These are phyloP conservation scores for Notothenia rossii DNA, from an alignment of 2,113 vertebrate species.

Conservation along the genomic window DNA sequence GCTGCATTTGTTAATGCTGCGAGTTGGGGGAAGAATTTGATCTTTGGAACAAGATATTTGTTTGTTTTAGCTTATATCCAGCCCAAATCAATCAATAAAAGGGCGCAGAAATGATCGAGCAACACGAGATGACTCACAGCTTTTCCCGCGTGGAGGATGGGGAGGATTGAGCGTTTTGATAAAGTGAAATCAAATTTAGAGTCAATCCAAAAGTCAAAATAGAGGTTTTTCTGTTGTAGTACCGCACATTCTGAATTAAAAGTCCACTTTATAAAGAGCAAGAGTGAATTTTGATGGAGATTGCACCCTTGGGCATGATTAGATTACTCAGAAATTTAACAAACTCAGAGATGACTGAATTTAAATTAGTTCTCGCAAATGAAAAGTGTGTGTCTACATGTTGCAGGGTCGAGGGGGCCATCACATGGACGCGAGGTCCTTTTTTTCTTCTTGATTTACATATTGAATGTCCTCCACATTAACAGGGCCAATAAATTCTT, in stretches of 20 bases:
- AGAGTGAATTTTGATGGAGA: neutral
- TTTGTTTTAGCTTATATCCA: constrained; percentile 69
- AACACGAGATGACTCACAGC: constrained; percentile 49
- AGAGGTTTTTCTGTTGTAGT: constrained; percentile 15
- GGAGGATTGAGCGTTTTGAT: constrained; percentile 30
- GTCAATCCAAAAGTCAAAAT: constrained; percentile 23
- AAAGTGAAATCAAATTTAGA: constrained; percentile 38
- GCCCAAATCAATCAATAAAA: constrained; percentile 62
- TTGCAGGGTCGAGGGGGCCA: neutral
- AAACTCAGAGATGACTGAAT: neutral
- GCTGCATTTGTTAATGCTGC: constrained; percentile 75
- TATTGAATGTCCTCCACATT: neutral
- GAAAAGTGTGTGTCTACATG: constrained; percentile 5
- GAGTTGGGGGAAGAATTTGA: constrained; percentile 62
- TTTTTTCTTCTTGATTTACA: neutral
- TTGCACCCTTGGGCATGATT: constrained; percentile 7
- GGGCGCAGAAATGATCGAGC: constrained; percentile 57
- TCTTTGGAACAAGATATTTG: constrained; percentile 71
- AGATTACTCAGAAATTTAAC: constrained; percentile 18
- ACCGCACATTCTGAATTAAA: neutral
- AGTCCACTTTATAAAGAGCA: neutral
- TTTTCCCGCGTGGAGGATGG: neutral
- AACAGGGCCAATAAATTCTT: neutral
- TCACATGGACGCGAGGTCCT: neutral
- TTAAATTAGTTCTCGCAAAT: constrained; percentile 18